Percentiles rank a stretch among this genome's conserved stretches.
phyloP scores from a whole-genome alignment of 2,888 invertebrate genomes.

The Pheosia tremula region DNA sequence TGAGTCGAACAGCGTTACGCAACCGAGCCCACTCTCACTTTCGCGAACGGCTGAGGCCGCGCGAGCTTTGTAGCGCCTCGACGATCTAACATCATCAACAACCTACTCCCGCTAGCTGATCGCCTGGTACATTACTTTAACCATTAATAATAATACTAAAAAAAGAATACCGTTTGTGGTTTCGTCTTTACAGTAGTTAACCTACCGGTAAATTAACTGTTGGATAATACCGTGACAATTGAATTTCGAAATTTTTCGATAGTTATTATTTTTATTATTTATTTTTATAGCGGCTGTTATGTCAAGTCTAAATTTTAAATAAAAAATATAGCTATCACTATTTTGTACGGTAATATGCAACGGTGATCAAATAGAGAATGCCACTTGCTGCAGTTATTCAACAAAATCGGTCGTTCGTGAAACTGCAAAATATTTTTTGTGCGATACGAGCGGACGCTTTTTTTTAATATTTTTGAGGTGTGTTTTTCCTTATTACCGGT shows the following conservation, averaged over 20 bases:
- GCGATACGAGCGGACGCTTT: background rate
- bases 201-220: slow-evolving; percentile 28
- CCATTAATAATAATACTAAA: slow-evolving; percentile 35
- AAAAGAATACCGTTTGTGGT: slow-evolving; percentile 13
- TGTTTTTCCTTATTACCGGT: background rate
- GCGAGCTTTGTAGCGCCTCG: slow-evolving; percentile 56
- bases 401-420: slow-evolving; percentile 8
- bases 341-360: slow-evolving; percentile 1
- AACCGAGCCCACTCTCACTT: slow-evolving; percentile 79
- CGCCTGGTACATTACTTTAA: slow-evolving; percentile 53
- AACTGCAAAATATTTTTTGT: slow-evolving; percentile 7
- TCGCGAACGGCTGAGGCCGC: slow-evolving; percentile 66
- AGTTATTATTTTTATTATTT: slow-evolving; percentile 16
- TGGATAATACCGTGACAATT: slow-evolving; percentile 25
- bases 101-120: slow-evolving; percentile 52
- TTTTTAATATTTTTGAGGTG: background rate
- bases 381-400: slow-evolving; percentile 6
- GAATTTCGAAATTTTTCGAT: slow-evolving; percentile 12
- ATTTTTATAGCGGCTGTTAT: slow-evolving; percentile 1
- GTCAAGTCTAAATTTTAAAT: slow-evolving; percentile 3
- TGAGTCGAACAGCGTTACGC: slow-evolving; percentile 68
- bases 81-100: slow-evolving; percentile 59
- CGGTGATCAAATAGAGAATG: slow-evolving; percentile 5
- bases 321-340: background rate
- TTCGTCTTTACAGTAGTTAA: slow-evolving; percentile 24